Evolutionary conservation across 2,888 invertebrate species (phyloP), one percentile per base, ranked within the genome.

Genomic region (Pheosia gnoma): DNA sequence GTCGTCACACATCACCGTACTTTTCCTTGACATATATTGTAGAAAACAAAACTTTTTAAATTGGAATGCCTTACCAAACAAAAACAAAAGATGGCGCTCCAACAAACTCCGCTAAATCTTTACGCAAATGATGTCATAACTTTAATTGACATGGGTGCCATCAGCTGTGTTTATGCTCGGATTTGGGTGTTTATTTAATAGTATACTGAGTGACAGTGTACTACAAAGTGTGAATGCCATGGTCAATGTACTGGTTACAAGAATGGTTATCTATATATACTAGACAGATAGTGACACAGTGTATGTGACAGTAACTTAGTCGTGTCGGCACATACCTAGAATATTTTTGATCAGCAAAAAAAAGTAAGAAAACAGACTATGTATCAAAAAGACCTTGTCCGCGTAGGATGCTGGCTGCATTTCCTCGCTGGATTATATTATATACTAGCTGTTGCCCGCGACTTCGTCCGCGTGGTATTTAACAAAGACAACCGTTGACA

Each of bases 141-240:
- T 45, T 49, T 67, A 58, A 66, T 64, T 63, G 11, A 49, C 8
- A 8, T 37, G 51, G 58, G 10, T 38, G 49, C 52, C 65, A 72
- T 65, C 68, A 66, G 55, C 6, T 54, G 37, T n/a, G 65, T 70
- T 62, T 72, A 65, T 61, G 4, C 1, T 59, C 7, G 51, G 63
- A 62, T 56, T 71, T 68, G 68, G 37, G 25, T 59, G 53, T 64
- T 39, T 54, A 51, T 37, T 47, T 41, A 53, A 36, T 52, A 57
- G 52, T 56, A 51, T 10, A 59, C 57, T 67, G 63, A 72, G 57
- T 72, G 73, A 66, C 75, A 72, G 57, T 7, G 41, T 61, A 59
- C 37, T 25, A 51, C 25, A 25, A 8, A 51, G 25, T 37, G 8
- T 53, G 37, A 53, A 37, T 3, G 25, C 37, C 52, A 53, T 53